phyloP scores from a whole-genome alignment of 2,888 invertebrate genomes.

The Kuschelorhynchus macadamiae region DNA sequence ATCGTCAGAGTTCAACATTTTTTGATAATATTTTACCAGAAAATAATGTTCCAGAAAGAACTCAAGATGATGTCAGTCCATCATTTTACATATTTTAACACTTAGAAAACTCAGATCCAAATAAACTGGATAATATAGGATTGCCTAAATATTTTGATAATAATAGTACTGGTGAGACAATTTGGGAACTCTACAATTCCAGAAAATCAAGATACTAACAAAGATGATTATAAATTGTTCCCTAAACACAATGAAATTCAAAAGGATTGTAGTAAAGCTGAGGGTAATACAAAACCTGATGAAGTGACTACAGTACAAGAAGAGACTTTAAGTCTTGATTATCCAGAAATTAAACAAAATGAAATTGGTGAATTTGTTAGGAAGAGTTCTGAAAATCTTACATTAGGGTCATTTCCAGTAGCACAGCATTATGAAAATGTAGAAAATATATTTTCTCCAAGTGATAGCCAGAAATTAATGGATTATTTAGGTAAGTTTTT shows the following conservation, averaged over 20 bases:
- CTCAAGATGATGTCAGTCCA: slow-evolving; percentile 2
- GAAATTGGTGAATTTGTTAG: slow-evolving; percentile 53
- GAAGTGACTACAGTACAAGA: slow-evolving; percentile 8
- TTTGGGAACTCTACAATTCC: slow-evolving; percentile 33
- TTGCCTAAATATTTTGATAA: slow-evolving; percentile 48
- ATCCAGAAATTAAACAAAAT: slow-evolving; percentile 58
- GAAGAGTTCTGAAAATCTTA: slow-evolving; percentile 28
- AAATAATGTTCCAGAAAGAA: not conserved
- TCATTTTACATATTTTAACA: slow-evolving; percentile 46
- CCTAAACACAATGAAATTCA: slow-evolving; percentile 19
- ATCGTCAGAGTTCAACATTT: slow-evolving; percentile 52
- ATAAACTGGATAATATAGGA: slow-evolving; percentile 32
- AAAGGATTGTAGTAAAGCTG: not conserved
- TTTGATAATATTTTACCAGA: slow-evolving; percentile 57
- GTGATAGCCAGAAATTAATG: slow-evolving; percentile 43
- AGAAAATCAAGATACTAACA: not conserved
- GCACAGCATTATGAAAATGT: slow-evolving; percentile 24
- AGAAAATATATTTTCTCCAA: slow-evolving; percentile 41
- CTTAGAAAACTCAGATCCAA: not conserved
- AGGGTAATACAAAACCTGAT: slow-evolving; percentile 3
- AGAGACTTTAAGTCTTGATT: slow-evolving; percentile 53
- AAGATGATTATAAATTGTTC: slow-evolving; percentile 36
- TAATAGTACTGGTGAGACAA: slow-evolving; percentile 13
- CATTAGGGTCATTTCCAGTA: not conserved
- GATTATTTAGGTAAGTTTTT: slow-evolving; percentile 48